Evolutionary conservation across 2,888 invertebrate genomes (phyloP).

Genomic region (Archips xylosteana): DNA sequence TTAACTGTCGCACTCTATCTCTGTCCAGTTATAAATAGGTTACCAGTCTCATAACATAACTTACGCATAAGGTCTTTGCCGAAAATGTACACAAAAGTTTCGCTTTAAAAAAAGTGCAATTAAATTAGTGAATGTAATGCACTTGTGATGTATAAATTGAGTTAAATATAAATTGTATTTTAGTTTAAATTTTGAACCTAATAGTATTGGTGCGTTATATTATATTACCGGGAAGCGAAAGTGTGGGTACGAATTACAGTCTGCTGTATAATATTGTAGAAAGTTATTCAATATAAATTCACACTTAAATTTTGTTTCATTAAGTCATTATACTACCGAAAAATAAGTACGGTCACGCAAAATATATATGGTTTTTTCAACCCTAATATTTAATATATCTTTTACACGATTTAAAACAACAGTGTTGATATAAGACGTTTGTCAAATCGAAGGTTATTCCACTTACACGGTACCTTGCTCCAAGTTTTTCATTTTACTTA

Average conservation of each 20-base stretch:
- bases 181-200: constrained; percentile 53
- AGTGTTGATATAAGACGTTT: too few species aligned
- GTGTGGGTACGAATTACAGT: constrained; percentile 65
- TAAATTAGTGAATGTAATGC: constrained; percentile 55
- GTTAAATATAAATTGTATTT: constrained; percentile 50
- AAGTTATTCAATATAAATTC: constrained; percentile 83
- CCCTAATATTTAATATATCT: too few species aligned
- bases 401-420: too few species aligned
- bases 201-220: constrained; percentile 48
- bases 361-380: too few species aligned
- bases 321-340: neutral
- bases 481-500: too few species aligned
- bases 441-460: too few species aligned
- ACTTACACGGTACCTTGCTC: too few species aligned
- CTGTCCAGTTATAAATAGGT: neutral
- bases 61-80: constrained; percentile 14
- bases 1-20: neutral
- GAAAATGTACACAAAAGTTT: constrained; percentile 36
- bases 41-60: constrained; percentile 3
- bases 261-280: constrained; percentile 82
- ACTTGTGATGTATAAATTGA: constrained; percentile 61
- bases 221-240: constrained; percentile 46
- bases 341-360: too few species aligned
- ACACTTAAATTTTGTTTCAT: constrained; percentile 56
- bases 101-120: constrained; percentile 63